phyloP scores from a whole-genome alignment of 2,113 vertebrate genomes.

The Sander vitreus region DNA sequence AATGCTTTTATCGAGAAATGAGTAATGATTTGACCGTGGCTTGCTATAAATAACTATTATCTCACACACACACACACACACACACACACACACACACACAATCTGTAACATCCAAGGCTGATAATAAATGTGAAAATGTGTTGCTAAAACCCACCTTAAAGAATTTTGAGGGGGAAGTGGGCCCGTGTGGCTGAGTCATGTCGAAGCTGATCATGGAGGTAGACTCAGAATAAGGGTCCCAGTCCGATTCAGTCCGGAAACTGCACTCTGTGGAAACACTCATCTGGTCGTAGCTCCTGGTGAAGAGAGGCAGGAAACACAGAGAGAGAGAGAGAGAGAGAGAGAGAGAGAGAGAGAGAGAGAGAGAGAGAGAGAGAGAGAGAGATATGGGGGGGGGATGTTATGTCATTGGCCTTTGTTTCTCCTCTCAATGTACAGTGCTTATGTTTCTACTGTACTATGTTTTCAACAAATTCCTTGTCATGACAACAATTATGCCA shows the following conservation, averaged over 20 bases:
- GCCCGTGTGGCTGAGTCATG: conserved; percentile 59
- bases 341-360: neutral
- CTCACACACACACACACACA: neutral
- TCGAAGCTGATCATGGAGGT: conserved; percentile 73
- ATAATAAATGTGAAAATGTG: neutral
- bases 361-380: neutral
- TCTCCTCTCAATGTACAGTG: conserved; percentile 13
- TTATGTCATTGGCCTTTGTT: conserved; percentile 69
- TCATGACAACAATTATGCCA: neutral
- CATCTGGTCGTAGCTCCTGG: conserved; percentile 80
- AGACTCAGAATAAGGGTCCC: conserved; percentile 51
- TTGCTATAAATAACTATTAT: neutral
- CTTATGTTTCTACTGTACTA: neutral
- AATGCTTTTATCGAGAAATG: neutral
- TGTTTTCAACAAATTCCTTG: neutral
- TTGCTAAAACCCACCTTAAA: conserved; percentile 69
- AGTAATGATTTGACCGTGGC: too few relatives aligned
- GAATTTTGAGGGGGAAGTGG: conserved; percentile 52
- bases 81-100: neutral
- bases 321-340: neutral
- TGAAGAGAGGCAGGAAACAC: conserved; percentile 66
- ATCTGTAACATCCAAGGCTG: neutral
- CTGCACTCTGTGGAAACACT: conserved; percentile 76
- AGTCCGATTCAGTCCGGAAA: conserved; percentile 63
- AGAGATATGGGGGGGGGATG: conserved; percentile 41